Percentiles rank a stretch among this genome's conserved stretches.
phyloP scores from a whole-genome alignment of 1,140 invertebrate species.

The Apocrypta bakeri region DNA sequence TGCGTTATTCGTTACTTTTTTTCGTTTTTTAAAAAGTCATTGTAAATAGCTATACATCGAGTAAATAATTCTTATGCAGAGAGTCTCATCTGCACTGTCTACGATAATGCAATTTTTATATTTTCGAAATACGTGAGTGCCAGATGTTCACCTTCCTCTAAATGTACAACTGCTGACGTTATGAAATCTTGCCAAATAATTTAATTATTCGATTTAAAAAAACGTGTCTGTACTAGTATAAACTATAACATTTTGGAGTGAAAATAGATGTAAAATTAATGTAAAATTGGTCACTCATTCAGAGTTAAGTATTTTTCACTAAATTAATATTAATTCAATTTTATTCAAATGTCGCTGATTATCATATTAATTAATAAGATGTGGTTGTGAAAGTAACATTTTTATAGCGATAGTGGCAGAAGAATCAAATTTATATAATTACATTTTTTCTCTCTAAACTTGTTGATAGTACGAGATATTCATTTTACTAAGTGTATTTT shows the following conservation, averaged over 20 bases:
- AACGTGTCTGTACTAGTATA: not conserved
- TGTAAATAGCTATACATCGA: constrained; percentile 40
- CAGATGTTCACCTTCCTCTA: not conserved
- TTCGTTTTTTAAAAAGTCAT: constrained; percentile 30
- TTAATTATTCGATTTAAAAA: constrained; percentile 23
- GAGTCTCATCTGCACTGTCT: not conserved
- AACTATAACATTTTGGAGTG: constrained; percentile 1
- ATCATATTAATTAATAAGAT: not conserved
- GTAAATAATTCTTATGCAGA: constrained; percentile 42
- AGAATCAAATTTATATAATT: not conserved
- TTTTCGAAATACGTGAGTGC: not conserved
- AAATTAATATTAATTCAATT: not conserved
- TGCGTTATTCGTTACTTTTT: constrained; percentile 37
- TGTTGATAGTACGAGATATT: not conserved
- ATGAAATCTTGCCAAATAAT: constrained; percentile 36
- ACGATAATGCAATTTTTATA: constrained; percentile 21
- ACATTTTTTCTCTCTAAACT: not conserved
- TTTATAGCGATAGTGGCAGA: not conserved
- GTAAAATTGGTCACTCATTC: not conserved
- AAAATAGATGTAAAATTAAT: constrained; percentile 20
- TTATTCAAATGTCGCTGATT: not conserved
- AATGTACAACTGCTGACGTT: not conserved
- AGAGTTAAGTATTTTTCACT: not conserved
- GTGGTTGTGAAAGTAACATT: not conserved
- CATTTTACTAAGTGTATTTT: not conserved